Evolutionary conservation across 2,797 vertebrate genomes (phyloP).

Genomic region (Sarcoramphus papa): DNA sequence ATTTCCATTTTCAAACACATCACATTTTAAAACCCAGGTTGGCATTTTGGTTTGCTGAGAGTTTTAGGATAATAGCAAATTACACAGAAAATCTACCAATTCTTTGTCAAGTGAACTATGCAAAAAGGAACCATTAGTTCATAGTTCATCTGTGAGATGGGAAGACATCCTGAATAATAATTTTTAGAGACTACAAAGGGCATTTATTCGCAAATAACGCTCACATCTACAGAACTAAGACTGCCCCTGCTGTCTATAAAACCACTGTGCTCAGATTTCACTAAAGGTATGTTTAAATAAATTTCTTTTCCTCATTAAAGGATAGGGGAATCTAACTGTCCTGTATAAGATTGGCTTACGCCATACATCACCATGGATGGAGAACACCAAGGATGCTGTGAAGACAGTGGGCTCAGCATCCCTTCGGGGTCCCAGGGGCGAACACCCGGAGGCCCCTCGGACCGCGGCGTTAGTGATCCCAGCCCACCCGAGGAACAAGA

Average conservation of each 20-base stretch:
- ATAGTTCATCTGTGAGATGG: conserved; percentile 64
- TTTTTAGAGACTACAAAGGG: conserved; percentile 46
- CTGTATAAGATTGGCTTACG: neutral
- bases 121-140: conserved; percentile 66
- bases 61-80: conserved; percentile 79
- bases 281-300: neutral
- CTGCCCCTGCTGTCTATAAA: neutral
- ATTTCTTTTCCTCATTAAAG: neutral
- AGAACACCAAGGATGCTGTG: neutral
- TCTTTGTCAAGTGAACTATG: conserved; percentile 72
- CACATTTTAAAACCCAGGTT: conserved; percentile 73
- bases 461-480: rapidly evolving
- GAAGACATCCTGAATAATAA: conserved; percentile 63
- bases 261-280: neutral
- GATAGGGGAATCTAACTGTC: neutral
- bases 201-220: conserved; percentile 66
- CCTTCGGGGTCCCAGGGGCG: rapidly evolving
- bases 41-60: conserved; percentile 77
- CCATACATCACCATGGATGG: neutral
- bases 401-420: neutral
- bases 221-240: conserved; percentile 23
- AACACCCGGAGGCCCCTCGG: neutral
- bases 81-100: conserved; percentile 75
- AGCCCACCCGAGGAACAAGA: rapidly evolving
- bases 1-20: conserved; percentile 78